These are phyloP conservation scores for Adrianichthys oophorus DNA, from an alignment of 2,797 vertebrate species.

Conservation along the genomic window DNA sequence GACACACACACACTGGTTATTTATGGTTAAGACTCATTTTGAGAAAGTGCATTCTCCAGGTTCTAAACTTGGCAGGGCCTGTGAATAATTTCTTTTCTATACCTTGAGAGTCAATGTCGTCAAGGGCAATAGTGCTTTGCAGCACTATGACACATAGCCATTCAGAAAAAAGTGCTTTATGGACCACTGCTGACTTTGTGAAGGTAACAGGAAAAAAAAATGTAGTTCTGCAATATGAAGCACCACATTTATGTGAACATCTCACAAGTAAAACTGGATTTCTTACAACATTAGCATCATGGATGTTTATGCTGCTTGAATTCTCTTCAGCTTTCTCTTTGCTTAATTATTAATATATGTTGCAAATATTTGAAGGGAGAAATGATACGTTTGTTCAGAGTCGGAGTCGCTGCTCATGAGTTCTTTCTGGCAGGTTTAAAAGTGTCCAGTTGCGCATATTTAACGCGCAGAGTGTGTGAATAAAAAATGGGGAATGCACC, in stretches of 20 bases:
- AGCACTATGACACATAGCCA: slow-evolving; percentile 66
- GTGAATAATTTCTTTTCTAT: slow-evolving; percentile 63
- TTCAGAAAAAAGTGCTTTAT: slow-evolving; percentile 33
- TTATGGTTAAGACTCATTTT: slow-evolving; percentile 38
- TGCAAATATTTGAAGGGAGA: slow-evolving; percentile 16
- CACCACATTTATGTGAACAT: neutral
- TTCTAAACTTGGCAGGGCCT: slow-evolving; percentile 59
- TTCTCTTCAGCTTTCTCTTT: slow-evolving; percentile 9
- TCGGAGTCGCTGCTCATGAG: slow-evolving; percentile 32
- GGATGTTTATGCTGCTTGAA: neutral
- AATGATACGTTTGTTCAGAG: slow-evolving; percentile 22
- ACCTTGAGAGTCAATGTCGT: slow-evolving; percentile 62
- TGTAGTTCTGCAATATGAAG: neutral
- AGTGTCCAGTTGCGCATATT: slow-evolving; percentile 49
- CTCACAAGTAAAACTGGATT: no score
- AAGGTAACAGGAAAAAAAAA: slow-evolving; percentile 21
- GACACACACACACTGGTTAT: slow-evolving; percentile 25
- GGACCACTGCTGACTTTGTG: slow-evolving; percentile 31
- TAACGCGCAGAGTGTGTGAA: slow-evolving; percentile 11
- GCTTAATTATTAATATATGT: slow-evolving; percentile 18
- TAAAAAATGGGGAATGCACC: slow-evolving; percentile 15
- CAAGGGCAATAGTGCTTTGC: slow-evolving; percentile 71
- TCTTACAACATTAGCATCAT: no score
- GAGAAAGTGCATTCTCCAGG: slow-evolving; percentile 58
- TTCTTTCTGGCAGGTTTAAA: slow-evolving; percentile 55